Evolutionary conservation across 2,113 vertebrate species (phyloP).

Genomic region (Oreochromis spilurus): DNA sequence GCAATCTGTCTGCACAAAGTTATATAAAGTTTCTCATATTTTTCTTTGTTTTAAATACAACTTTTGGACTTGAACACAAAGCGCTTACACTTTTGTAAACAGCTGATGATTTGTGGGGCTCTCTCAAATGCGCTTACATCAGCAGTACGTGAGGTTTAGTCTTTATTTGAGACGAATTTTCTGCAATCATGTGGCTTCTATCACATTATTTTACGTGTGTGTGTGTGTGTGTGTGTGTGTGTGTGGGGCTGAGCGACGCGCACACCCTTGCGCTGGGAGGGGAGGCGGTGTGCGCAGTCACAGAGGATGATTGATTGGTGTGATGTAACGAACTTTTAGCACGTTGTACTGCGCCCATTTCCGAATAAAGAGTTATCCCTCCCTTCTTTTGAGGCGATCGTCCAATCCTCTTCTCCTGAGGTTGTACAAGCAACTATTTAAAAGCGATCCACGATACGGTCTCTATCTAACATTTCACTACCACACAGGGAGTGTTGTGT

Average conservation of each 20-base stretch:
- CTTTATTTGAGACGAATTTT: not conserved
- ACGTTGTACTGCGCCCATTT: conserved; percentile 22
- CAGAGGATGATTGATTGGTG: not conserved
- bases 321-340: conserved; percentile 41
- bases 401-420: conserved; percentile 51
- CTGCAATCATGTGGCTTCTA: not conserved
- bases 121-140: not conserved
- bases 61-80: not conserved
- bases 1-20: not conserved
- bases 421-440: conserved; percentile 26
- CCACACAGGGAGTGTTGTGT: not conserved
- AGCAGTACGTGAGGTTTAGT: not conserved
- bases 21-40: not conserved
- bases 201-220: not conserved
- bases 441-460: not conserved
- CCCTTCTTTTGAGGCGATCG: conserved; percentile 10
- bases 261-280: not conserved
- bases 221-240: not conserved
- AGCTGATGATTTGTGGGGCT: not conserved
- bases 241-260: not conserved
- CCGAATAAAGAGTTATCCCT: conserved; percentile 39
- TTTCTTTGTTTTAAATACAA: not conserved
- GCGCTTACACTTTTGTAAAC: not conserved
- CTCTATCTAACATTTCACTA: not conserved
- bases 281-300: not conserved